Evolutionary conservation across 1,140 invertebrate species (phyloP).

Genomic region (Drosophila chauvacae): DNA sequence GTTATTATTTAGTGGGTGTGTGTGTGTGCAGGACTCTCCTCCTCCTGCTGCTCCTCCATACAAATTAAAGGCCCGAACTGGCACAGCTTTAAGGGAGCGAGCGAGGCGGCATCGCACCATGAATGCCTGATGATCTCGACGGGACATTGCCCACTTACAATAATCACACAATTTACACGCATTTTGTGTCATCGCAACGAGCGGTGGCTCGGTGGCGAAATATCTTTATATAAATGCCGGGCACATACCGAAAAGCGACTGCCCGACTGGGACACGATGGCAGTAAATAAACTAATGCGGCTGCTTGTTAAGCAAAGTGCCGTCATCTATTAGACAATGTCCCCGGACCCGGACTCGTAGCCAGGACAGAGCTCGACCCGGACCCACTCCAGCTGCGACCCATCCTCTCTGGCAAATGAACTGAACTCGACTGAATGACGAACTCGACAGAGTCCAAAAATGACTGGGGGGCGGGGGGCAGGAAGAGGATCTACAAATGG

Average conservation of each 20-base stretch:
- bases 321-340: constrained; percentile 81
- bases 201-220: constrained; percentile 32
- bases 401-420: constrained; percentile 55
- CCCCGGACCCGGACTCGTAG: constrained; percentile 1
- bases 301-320: constrained; percentile 82
- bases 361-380: background rate
- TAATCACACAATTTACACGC: constrained; percentile 82
- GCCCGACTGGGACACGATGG: constrained; percentile 25
- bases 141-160: constrained; percentile 67
- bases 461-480: constrained; percentile 16
- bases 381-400: background rate
- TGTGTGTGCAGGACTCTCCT: background rate
- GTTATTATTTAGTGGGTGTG: constrained; percentile 65
- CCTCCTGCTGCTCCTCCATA: background rate
- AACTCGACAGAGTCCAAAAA: constrained; percentile 55
- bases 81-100: background rate
- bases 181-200: constrained; percentile 50
- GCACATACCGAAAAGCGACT: constrained; percentile 39
- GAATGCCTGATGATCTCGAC: constrained; percentile 50
- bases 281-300: constrained; percentile 80
- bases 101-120: constrained; percentile 26
- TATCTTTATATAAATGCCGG: constrained; percentile 72
- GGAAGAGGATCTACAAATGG: constrained; percentile 29
- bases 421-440: constrained; percentile 64
- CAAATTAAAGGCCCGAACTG: constrained; percentile 28